Base-by-base conservation (phyloP, 2,797 vertebrate genomes). In the Coranthus polyacanthus region DNA sequence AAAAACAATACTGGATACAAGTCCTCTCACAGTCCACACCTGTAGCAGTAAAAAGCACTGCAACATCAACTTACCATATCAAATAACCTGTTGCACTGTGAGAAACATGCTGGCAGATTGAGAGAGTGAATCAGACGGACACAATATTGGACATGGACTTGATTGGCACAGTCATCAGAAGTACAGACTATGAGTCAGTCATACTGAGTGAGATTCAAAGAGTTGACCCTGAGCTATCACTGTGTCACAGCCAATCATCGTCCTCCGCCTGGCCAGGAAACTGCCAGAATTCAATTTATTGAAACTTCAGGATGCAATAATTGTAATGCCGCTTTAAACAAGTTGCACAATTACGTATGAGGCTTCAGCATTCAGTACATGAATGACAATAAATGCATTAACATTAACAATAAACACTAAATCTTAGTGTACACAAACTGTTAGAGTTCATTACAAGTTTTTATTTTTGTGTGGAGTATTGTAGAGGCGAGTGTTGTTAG, bases 51-150 rank as follows among this genome's bases (percentile, higher is more conserved):
- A 32, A 41, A 54, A 18, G 2, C 34, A 41, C 24, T 12, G 12
- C 24, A 46, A 34, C 37, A 29, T 44, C 21, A 45, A 12, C 29
- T 36, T 15, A 5, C n/a, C 17, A 41, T 50, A 64, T 68, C 65
- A 68, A 80, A 86, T 77, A 51, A 72, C 26, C 60, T 18, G 15
- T 81, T 81, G 53, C 69, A 54, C 51, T 46, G 26, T 15, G 10
- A 15, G 15, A 34, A n/a, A 3, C 15, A 10, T 66, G 16, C 10
- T 13, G 21, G 26, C 20, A 47, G 36, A 44, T 12, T 42, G 20
- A 7, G 13, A 56, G 34, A 9, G 37, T 38, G 16, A 66, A 36
- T 42, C 18, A 17, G 46, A 57, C 8, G 21, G 41, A 32, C 16
- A 36, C 12, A 49, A 11, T 64, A 56, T 32, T 55, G 21, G 16